These are phyloP conservation scores for Aelia acuminata DNA, from an alignment of 2,888 invertebrate species.

Conservation along the genomic window DNA sequence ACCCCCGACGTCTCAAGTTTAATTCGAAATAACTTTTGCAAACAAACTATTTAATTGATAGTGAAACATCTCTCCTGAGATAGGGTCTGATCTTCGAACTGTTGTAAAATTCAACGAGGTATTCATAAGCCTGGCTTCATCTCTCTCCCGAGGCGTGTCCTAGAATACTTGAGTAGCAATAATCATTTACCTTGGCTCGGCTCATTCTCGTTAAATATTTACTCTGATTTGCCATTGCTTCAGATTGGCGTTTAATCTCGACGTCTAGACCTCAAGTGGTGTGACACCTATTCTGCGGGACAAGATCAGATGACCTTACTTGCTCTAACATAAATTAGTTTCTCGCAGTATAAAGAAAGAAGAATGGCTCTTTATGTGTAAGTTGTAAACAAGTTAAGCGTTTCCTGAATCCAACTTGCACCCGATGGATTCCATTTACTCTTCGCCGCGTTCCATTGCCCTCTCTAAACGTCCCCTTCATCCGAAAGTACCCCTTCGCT, in stretches of 20 bases:
- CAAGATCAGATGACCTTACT: not conserved
- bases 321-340: too few relatives aligned
- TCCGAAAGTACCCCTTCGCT: not conserved
- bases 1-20: not conserved
- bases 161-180: constrained; percentile 34
- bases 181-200: not conserved
- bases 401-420: not conserved
- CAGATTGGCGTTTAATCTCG: not conserved
- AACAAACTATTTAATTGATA: not conserved
- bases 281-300: not conserved
- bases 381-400: too few relatives aligned
- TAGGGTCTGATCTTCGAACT: not conserved
- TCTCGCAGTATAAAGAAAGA: too few relatives aligned
- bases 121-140: not conserved
- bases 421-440: not conserved
- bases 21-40: not conserved
- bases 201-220: not conserved
- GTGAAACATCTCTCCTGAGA: not conserved
- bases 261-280: not conserved
- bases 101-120: not conserved
- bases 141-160: not conserved
- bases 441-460: not conserved
- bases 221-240: not conserved
- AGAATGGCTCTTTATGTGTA: too few relatives aligned
- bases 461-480: too few relatives aligned